phyloP scores from a whole-genome alignment of 64 coral and sea anemone genomes.

The Cladopsammia gracilis region DNA sequence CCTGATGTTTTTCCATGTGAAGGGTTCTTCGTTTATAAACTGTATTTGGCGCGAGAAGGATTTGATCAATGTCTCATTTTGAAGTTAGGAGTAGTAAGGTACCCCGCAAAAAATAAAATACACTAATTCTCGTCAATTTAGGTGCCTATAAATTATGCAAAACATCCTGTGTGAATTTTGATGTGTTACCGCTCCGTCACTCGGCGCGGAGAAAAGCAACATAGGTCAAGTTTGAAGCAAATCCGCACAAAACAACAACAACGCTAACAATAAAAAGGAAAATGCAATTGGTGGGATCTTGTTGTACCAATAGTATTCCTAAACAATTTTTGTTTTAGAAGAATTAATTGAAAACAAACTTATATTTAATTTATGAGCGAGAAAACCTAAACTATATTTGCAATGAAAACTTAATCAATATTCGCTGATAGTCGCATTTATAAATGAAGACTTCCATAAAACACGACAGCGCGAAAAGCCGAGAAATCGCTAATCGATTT shows the following conservation, averaged over 20 bases:
- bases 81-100: not conserved
- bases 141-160: constrained; percentile 36
- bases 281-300: not conserved
- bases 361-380: not conserved
- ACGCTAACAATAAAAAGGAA: not conserved
- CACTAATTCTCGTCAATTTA: constrained; percentile 14
- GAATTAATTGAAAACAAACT: constrained; percentile 5
- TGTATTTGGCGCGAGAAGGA: not conserved
- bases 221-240: not conserved
- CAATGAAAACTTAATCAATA: too few species aligned
- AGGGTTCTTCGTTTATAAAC: not conserved
- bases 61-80: not conserved
- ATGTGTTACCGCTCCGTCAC: not conserved
- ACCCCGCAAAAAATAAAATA: constrained; percentile 16
- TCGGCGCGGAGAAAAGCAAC: not conserved
- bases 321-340: not conserved
- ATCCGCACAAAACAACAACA: not conserved
- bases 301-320: not conserved
- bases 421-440: too few species aligned
- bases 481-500: too few species aligned
- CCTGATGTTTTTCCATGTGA: not conserved
- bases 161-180: constrained; percentile 27
- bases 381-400: too few species aligned
- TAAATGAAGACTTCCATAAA: too few species aligned
- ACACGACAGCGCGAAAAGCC: too few species aligned